Evolutionary conservation across 2,113 vertebrate species (phyloP), one percentile per base, ranked within the genome.

Genomic region (Charadrius vociferus): DNA sequence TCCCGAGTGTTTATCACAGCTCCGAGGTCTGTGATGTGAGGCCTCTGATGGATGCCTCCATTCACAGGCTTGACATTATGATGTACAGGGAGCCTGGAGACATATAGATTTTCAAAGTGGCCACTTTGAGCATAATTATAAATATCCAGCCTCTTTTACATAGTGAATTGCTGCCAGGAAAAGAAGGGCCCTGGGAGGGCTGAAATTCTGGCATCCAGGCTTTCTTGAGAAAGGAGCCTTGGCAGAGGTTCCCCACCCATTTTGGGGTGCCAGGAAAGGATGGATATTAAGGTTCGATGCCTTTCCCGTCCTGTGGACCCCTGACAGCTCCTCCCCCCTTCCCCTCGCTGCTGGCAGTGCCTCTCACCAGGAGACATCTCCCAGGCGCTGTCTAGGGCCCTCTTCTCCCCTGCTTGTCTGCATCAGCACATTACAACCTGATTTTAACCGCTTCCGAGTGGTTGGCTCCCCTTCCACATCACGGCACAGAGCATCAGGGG

Each of bases 21-120:
- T 95, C 93, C 47, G 14, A 98, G 97, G 96, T 98, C 97, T 96
- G 88, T 96, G 97, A 97, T 90, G 96, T 96, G 96, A 97, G 95
- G 87, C 85, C 71, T 91, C 98, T 98, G 98, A 99, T 98, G 98
- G 98, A 99, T 99, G 98, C 97, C 97, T 98, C 96, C 91, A 82
- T 97, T 98, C 96, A 95, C 88, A 92, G 97, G 90, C 95, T 96
- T 98, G 98, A 98, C 98, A 98, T 96, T 75, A 97, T 99, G 99
- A 99, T 98, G 95, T 98, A 99, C 98, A 94, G 97, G 97, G 97
- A 96, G 98, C 98, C 98, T 98, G 96, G 82, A 98, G 98, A 98
- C 98, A 98, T 98, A 98, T 98, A 97, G 98, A 98, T 98, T 98
- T 98, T 98, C 97, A 97, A 97, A 98, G 97, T 98, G 98, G 97